Evolutionary conservation across 2,888 invertebrate species (phyloP), one percentile per base, ranked within the genome.

Genomic region (Trisateles emortualis): DNA sequence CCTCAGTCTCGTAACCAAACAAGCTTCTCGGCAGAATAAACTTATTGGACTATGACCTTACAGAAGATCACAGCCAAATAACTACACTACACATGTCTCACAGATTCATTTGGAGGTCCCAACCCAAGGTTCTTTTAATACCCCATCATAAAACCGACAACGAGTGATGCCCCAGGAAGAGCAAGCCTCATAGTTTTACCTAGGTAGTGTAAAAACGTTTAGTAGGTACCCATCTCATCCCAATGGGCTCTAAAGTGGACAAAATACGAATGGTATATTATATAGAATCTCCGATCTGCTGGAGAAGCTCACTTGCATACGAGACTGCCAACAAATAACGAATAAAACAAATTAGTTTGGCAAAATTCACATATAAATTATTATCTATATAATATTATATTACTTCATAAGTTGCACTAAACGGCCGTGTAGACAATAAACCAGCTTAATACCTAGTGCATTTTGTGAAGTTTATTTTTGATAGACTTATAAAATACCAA

Each of bases 381-480:
- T n/a, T n/a, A n/a, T n/a, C n/a, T n/a, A 14, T 13, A 29, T 32
- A 32, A 13, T 2, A 32, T 35, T 9, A 14, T 35, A 38, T 22
- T 2, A 38, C 1, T 19, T 10, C 13, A 19, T n/a, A 19, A n/a
- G 17, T 19, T 59, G 52, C 46, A 62, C 43, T 58, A 22, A 22
- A 22, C 22, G 3, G 42, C 39, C 35, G 57, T 39, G 19, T 43
- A 13, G 36, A 41, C 43, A n/a, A 40, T 33, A 9, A 49, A 19
- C 33, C 6, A 51, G 56, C 44, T 46, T 10, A 16, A 26, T n/a
- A n/a, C n/a, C n/a, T 42, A 59, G 52, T 63, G 64, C 43, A 49
- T 64, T 35, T 29, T 2, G 33, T 38, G 44, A 19, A 29, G 40
- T 22, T 42, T 32, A 49, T 46, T 41, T 22, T 53, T 43, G n/a